phyloP scores from a whole-genome alignment of 2,888 invertebrate genomes.

The Troglohyphantes excavatus region DNA sequence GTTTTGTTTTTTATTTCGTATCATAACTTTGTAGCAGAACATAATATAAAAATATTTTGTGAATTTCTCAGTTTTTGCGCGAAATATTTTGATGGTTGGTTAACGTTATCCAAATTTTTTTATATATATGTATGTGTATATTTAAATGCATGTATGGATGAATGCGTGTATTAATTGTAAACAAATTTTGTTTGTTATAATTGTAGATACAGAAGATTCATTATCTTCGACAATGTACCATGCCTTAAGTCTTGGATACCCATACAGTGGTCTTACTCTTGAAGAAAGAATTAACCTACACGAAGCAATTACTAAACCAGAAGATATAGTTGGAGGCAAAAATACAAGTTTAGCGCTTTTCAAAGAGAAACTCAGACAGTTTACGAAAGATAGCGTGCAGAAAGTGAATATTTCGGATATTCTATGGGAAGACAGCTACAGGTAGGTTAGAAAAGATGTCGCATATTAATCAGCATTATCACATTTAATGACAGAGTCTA shows the following conservation, averaged over 20 bases:
- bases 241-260: conserved; percentile 66
- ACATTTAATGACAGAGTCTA: too few relatives aligned
- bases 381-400: background rate
- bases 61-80: too few relatives aligned
- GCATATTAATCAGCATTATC: too few relatives aligned
- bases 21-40: too few relatives aligned
- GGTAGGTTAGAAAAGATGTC: too few relatives aligned
- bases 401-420: conserved; percentile 15
- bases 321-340: background rate
- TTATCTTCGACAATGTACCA: conserved; percentile 66
- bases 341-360: conserved; percentile 27
- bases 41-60: too few relatives aligned
- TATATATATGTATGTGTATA: too few relatives aligned
- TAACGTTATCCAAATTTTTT: too few relatives aligned
- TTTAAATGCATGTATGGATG: background rate
- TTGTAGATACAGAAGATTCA: conserved; percentile 46
- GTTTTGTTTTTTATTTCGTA: too few relatives aligned
- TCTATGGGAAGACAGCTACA: conserved; percentile 52
- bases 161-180: background rate
- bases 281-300: conserved; percentile 60
- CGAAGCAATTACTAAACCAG: conserved; percentile 35
- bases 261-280: conserved; percentile 52
- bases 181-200: background rate
- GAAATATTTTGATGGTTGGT: too few relatives aligned
- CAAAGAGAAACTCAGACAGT: conserved; percentile 9